These are phyloP conservation scores for Gerris buenoi DNA, from an alignment of 1,140 invertebrate genomes.

Conservation along the genomic window DNA sequence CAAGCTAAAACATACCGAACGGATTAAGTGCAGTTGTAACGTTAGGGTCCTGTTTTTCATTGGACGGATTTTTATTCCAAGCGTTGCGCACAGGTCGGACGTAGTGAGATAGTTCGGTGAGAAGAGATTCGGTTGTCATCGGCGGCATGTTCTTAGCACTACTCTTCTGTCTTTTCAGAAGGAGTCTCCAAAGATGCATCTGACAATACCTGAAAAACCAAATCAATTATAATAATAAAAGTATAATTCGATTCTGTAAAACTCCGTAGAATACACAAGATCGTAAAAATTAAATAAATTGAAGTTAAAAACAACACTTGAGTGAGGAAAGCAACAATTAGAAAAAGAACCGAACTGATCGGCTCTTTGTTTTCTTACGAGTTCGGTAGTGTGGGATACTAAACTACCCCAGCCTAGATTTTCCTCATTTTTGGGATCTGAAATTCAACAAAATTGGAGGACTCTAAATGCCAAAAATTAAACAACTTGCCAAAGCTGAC, in stretches of 20 bases:
- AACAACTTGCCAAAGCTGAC: no score
- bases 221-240: slow-evolving; percentile 15
- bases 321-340: no score
- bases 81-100: slow-evolving; percentile 23
- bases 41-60: slow-evolving; percentile 6
- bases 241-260: not conserved
- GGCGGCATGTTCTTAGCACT: slow-evolving; percentile 37
- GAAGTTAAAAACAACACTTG: slow-evolving; percentile 13
- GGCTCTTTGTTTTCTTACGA: no score
- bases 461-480: no score
- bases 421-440: no score
- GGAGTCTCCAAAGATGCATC: slow-evolving; percentile 44
- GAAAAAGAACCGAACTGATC: no score
- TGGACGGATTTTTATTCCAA: slow-evolving; percentile 2
- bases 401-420: no score
- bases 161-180: slow-evolving; percentile 38
- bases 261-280: no score
- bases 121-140: slow-evolving; percentile 42
- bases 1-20: slow-evolving; percentile 23
- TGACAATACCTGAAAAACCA: slow-evolving; percentile 40
- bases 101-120: slow-evolving; percentile 40
- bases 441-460: no score
- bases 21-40: slow-evolving; percentile 21
- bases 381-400: no score
- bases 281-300: slow-evolving; percentile 14